Evolutionary conservation across 2,113 vertebrate species (phyloP).

Genomic region (Peromyscus maniculatus): DNA sequence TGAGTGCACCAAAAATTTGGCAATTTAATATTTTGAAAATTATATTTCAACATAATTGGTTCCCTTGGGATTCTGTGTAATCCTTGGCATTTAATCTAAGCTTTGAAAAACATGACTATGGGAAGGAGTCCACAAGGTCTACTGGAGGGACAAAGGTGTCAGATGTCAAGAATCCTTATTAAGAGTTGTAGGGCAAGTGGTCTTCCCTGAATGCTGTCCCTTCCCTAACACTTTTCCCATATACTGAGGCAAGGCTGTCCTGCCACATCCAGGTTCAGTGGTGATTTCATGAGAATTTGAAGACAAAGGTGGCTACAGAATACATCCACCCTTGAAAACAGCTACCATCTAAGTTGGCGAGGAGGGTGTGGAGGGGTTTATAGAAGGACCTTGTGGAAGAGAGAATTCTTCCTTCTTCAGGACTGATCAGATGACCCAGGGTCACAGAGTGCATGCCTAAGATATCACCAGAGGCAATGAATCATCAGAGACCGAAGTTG

Average conservation of each 20-base stretch:
- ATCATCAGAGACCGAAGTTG: not conserved
- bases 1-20: not conserved
- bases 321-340: not conserved
- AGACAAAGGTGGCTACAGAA: not conserved
- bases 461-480: not conserved
- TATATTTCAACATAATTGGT: not conserved
- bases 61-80: slow-evolving; percentile 12
- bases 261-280: not conserved
- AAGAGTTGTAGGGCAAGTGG: not conserved
- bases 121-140: not conserved
- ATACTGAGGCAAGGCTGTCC: not conserved
- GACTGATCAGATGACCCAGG: not conserved
- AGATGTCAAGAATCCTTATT: not conserved
- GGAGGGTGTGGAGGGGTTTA: not conserved
- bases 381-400: not conserved
- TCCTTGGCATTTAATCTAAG: slow-evolving; percentile 4
- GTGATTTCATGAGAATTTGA: not conserved
- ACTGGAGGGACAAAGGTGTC: not conserved
- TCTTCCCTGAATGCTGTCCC: not conserved
- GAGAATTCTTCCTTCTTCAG: not conserved
- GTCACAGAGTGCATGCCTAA: not conserved
- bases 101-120: slow-evolving; percentile 13
- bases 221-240: not conserved
- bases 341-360: not conserved
- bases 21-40: slow-evolving; percentile 45